Evolutionary conservation across 2,113 vertebrate species (phyloP), one percentile per base, ranked within the genome.

Genomic region (Panthera tigris): DNA sequence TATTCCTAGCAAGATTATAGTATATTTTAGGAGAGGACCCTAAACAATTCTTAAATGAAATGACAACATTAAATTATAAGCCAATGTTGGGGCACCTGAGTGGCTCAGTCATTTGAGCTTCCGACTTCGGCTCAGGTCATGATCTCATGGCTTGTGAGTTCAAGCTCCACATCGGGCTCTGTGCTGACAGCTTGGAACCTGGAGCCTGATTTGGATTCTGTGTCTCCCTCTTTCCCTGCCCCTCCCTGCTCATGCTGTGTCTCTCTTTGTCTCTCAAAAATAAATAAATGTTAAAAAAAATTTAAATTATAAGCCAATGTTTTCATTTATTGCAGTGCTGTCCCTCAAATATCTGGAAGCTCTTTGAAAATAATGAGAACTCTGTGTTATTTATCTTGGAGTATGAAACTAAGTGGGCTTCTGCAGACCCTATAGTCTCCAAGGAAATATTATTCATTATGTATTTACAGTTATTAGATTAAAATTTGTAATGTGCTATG

Each of bases 381-480:
- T 14, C 13, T 52, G 0, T 0, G 21, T 69, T 91, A 97, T 96
- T 50, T 45, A 96, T 98, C 95, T 96, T 95, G 25, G 73, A 94
- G 61, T 39, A 81, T 25, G 27, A 85, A 94, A 91, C 66, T 89
- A 76, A 95, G 50, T 94, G 66, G 66, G 80, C 68, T 97, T 91
- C 97, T 97, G 92, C 68, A 98, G 94, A 90, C 90, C 48, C 89
- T 85, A 91, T 45, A 96, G 84, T 97, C 97, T 97, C 98, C 95
- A 97, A 98, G 96, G 96, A 98, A 98, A 98, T 98, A 98, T 98
- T 98, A 98, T 98, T 98, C 97, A 98, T 98, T 98, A 98, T 98
- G 97, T 98, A 99, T 98, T 98, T 99, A 98, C 95, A 98, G 97
- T 98, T 98, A 98, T 98, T 98, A 97, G 94, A 98, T 99, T 98